Base-by-base conservation (phyloP, 2,888 invertebrate genomes). In the Carcina quercana region DNA sequence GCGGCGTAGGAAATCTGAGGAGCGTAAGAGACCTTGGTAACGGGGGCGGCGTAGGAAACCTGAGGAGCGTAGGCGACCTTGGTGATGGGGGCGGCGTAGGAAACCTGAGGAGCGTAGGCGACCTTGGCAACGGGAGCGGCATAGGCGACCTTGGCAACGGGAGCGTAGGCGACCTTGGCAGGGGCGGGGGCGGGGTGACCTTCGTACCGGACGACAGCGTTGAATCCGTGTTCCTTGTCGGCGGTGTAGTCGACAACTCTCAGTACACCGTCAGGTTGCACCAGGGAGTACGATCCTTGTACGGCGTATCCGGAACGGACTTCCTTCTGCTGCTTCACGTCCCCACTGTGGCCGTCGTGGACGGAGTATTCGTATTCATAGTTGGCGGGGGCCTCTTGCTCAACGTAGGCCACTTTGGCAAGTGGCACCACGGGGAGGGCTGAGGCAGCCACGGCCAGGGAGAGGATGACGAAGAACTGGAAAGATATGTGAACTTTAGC, bases 321-420 rank as follows among this genome's bases (percentile, higher is more conserved):
- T 43, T 82, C 83, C 45, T 75, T 65, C 59, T 83, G 83, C 46
- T 80, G 63, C 53, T 84, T 84, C 43, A 82, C 55, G 53, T 84
- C 83, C 2, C 83, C 82, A 51, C 54, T 72, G 52, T 72, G 73
- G 1, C 53, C 47, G 43, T 83, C 83, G 37, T 78, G 74, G 34
- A 83, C 79, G 36, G 78, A 72, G 65, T 82, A 82, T 13, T 59
- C 53, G 63, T 68, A 80, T 32, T 79, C 74, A 60, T 80, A 80
- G 42, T 75, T 65, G 3, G 78, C 76, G 19, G 76, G 78, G 2
- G 62, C 65, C 38, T 73, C 56, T 40, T 30, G 53, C 47, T 53
- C 52, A 12, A 53, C 49, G 53, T 57, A 56, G 15, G 54, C 50
- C 32, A 56, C 32, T 35, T 58, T 46, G 24, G 54, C 51, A n/a